These are phyloP conservation scores for Trematomus bernacchii DNA, from an alignment of 2,797 vertebrate genomes.

Conservation along the genomic window DNA sequence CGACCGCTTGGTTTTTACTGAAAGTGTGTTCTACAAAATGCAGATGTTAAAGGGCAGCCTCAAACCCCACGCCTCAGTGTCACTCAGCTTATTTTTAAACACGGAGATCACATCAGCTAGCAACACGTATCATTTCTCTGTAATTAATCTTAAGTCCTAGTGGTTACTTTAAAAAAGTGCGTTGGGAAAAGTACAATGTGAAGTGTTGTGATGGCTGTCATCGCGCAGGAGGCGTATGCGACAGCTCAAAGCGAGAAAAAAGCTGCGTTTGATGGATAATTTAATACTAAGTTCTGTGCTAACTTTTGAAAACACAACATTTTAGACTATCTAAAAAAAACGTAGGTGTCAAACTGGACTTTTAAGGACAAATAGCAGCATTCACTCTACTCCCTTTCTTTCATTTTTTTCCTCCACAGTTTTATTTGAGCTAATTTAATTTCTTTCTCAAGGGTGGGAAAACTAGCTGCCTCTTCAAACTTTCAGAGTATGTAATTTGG, in stretches of 20 bases:
- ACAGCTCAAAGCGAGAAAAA: conserved; percentile 38
- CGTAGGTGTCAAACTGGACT: conserved; percentile 65
- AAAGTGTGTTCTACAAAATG: neutral
- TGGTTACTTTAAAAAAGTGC: conserved; percentile 42
- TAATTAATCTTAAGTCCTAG: conserved; percentile 60
- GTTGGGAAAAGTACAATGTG: conserved; percentile 66
- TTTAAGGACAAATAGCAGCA: conserved; percentile 68
- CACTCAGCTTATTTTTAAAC: conserved; percentile 60
- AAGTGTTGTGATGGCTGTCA: conserved; percentile 75
- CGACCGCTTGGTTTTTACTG: neutral
- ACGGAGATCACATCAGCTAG: conserved; percentile 21
- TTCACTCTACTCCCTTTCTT: conserved; percentile 50
- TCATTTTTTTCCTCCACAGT: conserved; percentile 19
- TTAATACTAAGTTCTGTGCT: conserved; percentile 39
- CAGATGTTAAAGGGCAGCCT: conserved; percentile 1
- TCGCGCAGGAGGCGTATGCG: conserved; percentile 1
- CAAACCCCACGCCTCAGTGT: neutral
- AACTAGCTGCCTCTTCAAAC: conserved; percentile 82
- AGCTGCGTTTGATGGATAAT: conserved; percentile 39
- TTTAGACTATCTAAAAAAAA: conserved; percentile 44
- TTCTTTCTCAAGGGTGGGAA: conserved; percentile 81
- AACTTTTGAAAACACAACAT: conserved; percentile 33
- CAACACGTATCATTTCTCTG: conserved; percentile 53
- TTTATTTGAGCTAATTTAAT: conserved; percentile 80
- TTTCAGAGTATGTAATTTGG: conserved; percentile 84